Conservation (phyloP, 1,140 invertebrate species). For the Apis florea region DNA sequence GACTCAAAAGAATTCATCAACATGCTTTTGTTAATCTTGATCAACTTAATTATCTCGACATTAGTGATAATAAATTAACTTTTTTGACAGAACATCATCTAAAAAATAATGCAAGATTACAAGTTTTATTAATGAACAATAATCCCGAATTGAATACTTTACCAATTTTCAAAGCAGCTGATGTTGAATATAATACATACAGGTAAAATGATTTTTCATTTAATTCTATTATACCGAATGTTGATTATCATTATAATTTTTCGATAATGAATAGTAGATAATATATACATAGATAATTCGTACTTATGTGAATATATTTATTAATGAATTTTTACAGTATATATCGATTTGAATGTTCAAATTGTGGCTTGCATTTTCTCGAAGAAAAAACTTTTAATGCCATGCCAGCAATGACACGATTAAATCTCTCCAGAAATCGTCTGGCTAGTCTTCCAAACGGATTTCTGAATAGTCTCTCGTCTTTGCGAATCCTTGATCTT, state of each 20-base stretch:
- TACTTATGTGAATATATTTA: neutral
- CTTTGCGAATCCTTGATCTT: conserved; percentile 84
- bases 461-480: conserved; percentile 80
- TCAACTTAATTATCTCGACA: conserved; percentile 84
- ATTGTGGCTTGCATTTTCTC: conserved; percentile 84
- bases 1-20: conserved; percentile 84
- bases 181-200: conserved; percentile 68
- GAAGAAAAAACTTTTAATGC: conserved; percentile 83
- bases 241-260: neutral
- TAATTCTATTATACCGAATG: neutral
- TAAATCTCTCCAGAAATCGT: conserved; percentile 84
- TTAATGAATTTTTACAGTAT: conserved; percentile 75
- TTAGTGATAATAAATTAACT: conserved; percentile 85
- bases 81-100: conserved; percentile 84
- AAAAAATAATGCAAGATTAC: conserved; percentile 84
- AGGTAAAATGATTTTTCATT: conserved; percentile 57
- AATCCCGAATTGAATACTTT: conserved; percentile 84
- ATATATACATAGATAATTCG: no score
- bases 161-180: conserved; percentile 78
- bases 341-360: conserved; percentile 85
- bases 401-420: conserved; percentile 83
- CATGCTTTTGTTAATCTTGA: conserved; percentile 84
- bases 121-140: conserved; percentile 84
- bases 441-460: conserved; percentile 68
- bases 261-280: neutral